Conservation (phyloP, 2,113 vertebrate genomes). For the Gopherus flavomarginatus region DNA sequence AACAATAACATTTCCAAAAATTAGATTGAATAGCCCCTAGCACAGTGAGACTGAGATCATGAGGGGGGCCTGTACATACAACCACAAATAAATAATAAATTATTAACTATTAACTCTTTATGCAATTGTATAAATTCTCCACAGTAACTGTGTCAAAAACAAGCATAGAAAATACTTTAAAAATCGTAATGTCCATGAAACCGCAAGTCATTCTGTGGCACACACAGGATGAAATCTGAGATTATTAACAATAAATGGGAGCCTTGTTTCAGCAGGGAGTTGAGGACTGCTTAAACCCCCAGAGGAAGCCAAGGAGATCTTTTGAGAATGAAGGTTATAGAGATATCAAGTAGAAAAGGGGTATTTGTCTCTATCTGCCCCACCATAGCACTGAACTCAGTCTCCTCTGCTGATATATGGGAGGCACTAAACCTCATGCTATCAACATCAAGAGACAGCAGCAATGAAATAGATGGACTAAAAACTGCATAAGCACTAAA, state of each 20-base stretch:
- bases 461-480: conserved; percentile 21
- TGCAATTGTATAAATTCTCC: background rate
- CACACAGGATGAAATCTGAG: background rate
- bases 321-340: conserved; percentile 16
- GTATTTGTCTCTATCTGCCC: background rate
- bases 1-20: background rate
- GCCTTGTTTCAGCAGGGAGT: background rate
- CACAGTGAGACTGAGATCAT: background rate
- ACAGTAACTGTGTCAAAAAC: background rate
- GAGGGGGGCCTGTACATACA: background rate
- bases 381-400: background rate
- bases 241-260: conserved; percentile 19
- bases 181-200: background rate
- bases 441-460: background rate
- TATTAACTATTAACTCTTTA: background rate
- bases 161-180: background rate
- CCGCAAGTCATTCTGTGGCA: background rate
- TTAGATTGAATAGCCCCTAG: background rate
- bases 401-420: background rate
- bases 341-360: background rate
- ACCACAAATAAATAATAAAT: background rate
- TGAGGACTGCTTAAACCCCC: background rate
- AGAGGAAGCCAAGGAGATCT: background rate
- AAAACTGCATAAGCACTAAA: conserved; percentile 64
- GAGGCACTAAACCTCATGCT: conserved; percentile 23